Conservation (phyloP, 2,113 vertebrate genomes). For the Emydocephalus ijimae region DNA sequence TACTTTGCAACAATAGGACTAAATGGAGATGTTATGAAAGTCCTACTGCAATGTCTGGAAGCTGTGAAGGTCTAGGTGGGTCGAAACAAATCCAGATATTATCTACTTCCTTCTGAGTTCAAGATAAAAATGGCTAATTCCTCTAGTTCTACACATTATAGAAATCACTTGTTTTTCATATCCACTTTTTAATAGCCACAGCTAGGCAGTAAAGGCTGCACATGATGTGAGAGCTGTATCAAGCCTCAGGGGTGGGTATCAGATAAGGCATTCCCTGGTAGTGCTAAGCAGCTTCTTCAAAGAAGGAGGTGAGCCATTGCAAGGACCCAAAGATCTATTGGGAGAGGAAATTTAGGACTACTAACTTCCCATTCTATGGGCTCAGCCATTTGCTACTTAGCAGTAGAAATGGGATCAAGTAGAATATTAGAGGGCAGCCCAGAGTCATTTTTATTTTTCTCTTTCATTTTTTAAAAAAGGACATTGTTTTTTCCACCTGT, state of each 20-base stretch:
- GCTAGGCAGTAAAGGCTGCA: neutral
- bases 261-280: neutral
- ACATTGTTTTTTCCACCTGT: neutral
- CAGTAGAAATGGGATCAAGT: neutral
- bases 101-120: neutral
- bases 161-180: neutral
- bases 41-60: neutral
- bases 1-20: neutral
- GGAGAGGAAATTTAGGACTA: neutral
- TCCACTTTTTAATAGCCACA: neutral
- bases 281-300: neutral
- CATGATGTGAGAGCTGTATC: neutral
- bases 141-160: neutral
- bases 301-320: neutral
- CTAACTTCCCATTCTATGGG: neutral
- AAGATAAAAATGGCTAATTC: neutral
- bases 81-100: neutral
- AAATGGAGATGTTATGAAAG: neutral
- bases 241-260: neutral
- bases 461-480: neutral
- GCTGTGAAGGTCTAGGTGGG: neutral
- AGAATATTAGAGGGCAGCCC: neutral
- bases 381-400: neutral
- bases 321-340: neutral
- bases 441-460: neutral